Percentiles rank a stretch among this genome's conserved stretches.
Conservation (phyloP, 2,797 vertebrate species). For the Lates japonicus region DNA sequence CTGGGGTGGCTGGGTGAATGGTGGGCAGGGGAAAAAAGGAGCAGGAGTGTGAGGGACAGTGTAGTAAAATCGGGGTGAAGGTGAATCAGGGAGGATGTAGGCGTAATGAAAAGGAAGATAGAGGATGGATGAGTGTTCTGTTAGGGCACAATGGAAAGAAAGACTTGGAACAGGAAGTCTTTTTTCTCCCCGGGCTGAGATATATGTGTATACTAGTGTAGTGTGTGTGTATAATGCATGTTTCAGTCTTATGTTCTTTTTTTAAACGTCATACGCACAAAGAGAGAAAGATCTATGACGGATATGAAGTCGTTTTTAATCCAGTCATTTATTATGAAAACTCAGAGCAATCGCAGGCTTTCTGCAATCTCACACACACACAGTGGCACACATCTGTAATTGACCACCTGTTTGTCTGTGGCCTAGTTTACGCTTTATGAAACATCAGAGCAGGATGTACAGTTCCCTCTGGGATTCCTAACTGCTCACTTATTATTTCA, state of each 20-base stretch:
- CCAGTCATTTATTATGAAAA: constrained; percentile 43
- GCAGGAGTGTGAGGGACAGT: neutral
- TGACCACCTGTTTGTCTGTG: constrained; percentile 74
- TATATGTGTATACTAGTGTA: neutral
- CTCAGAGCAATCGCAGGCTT: constrained; percentile 25
- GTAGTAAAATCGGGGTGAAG: neutral
- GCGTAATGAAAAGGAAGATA: neutral
- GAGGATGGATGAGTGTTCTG: constrained; percentile 3
- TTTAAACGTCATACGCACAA: constrained; percentile 1
- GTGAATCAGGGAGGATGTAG: neutral
- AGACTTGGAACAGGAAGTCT: neutral
- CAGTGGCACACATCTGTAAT: constrained; percentile 61
- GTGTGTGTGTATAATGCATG: neutral
- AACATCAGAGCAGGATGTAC: constrained; percentile 32
- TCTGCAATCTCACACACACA: neutral
- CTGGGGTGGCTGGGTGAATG: neutral
- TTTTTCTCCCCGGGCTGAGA: neutral
- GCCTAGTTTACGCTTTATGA: constrained; percentile 67
- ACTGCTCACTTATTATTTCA: constrained; percentile 51
- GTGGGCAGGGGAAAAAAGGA: neutral
- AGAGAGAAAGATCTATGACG: constrained; percentile 1
- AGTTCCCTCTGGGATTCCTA: constrained; percentile 47
- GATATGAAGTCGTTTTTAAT: constrained; percentile 17
- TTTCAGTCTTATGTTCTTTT: constrained; percentile 3
- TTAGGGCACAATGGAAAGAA: neutral